These are phyloP conservation scores for Coleophora deauratella DNA, from an alignment of 2,888 invertebrate genomes.

Conservation along the genomic window DNA sequence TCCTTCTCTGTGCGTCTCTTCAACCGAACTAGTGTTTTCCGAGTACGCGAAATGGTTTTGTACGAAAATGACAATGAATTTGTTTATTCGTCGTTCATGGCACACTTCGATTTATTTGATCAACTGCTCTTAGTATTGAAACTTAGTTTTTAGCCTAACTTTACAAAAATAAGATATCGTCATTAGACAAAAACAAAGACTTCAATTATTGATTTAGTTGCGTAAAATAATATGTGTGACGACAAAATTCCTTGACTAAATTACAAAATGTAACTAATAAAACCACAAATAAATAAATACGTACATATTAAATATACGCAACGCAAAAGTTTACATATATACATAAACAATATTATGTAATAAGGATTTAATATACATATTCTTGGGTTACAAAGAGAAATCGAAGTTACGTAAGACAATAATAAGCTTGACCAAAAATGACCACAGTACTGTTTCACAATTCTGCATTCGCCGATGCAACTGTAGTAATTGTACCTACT, in stretches of 20 bases:
- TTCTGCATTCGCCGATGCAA: too few relatives aligned
- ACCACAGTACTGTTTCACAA: too few relatives aligned
- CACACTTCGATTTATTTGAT: constrained; percentile 54
- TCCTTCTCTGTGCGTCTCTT: too few relatives aligned
- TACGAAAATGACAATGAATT: constrained; percentile 19
- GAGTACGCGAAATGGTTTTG: constrained; percentile 18
- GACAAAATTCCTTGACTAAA: too few relatives aligned
- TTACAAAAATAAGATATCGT: too few relatives aligned
- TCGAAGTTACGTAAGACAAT: not conserved
- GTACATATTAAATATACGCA: too few relatives aligned
- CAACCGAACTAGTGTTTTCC: too few relatives aligned
- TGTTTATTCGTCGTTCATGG: constrained; percentile 31
- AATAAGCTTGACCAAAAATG: not conserved
- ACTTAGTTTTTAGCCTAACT: constrained; percentile 25
- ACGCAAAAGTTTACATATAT: too few relatives aligned
- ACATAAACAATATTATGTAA: constrained; percentile 1
- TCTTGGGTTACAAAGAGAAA: constrained; percentile 1
- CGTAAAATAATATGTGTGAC: constrained; percentile 21
- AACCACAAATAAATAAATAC: too few relatives aligned
- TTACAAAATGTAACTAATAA: too few relatives aligned
- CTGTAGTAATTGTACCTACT: too few relatives aligned
- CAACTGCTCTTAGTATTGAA: constrained; percentile 45
- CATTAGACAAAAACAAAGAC: constrained; percentile 36
- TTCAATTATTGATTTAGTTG: constrained; percentile 41
- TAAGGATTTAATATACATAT: constrained; percentile 2